A percentile compares a stretch with the other conserved stretches of the same genome.
Conservation (phyloP, 2,797 vertebrate species). For the Apodemus agrarius region DNA sequence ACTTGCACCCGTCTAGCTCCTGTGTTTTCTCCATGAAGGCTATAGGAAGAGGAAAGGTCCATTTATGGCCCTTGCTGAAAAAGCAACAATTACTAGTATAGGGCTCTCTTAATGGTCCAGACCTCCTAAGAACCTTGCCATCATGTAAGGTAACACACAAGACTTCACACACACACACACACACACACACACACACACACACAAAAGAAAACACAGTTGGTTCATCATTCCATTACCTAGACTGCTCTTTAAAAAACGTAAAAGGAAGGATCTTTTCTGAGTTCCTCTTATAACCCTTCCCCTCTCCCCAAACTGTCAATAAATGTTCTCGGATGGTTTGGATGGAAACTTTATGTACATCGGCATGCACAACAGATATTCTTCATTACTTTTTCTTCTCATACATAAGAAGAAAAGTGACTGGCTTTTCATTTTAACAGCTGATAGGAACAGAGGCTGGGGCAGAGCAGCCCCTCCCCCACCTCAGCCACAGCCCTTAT, state of each 20-base stretch:
- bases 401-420: constrained; percentile 37
- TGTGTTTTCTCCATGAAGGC: neutral
- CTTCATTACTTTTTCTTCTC: constrained; percentile 43
- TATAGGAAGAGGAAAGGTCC: neutral
- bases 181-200: neutral
- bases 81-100: neutral
- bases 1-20: neutral
- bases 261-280: neutral
- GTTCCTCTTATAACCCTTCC: neutral
- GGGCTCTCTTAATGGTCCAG: neutral
- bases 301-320: neutral
- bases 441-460: neutral
- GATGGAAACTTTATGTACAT: constrained; percentile 14
- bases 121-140: neutral
- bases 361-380: neutral
- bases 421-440: constrained; percentile 46
- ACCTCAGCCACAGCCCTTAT: neutral
- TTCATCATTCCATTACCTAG: neutral
- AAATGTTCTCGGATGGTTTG: neutral
- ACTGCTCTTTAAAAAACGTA: constrained; percentile 31
- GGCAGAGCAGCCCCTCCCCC: neutral
- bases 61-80: neutral
- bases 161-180: neutral
- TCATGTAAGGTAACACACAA: constrained; percentile 38
- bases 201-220: neutral